A percentile compares a stretch with the other conserved stretches of the same genome.
Conservation (phyloP, 2,113 vertebrate genomes). For the Geothlypis trichas region DNA sequence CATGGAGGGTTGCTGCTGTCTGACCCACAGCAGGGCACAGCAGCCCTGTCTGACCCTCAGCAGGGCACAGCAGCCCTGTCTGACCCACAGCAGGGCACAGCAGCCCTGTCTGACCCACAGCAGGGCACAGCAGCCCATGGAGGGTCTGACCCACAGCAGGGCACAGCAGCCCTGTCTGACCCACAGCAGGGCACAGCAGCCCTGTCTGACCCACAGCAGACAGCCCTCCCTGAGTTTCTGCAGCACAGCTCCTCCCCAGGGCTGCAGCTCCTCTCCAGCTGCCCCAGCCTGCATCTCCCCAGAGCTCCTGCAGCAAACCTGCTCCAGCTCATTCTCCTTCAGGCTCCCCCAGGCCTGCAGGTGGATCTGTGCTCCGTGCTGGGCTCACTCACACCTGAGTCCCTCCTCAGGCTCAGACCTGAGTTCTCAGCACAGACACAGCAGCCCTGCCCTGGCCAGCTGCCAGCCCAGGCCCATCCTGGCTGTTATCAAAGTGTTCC, state of each 20-base stretch:
- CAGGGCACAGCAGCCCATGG: no score
- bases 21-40: background rate
- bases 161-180: background rate
- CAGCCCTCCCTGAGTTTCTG: background rate
- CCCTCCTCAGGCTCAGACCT: background rate
- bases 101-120: background rate
- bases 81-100: background rate
- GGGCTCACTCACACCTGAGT: background rate
- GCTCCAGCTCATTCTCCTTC: background rate
- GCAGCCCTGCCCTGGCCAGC: background rate
- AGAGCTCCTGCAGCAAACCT: background rate
- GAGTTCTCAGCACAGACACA: background rate
- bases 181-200: no score
- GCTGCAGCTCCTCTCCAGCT: background rate
- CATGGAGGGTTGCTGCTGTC: no score
- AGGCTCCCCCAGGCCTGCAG: background rate
- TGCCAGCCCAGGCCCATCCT: background rate
- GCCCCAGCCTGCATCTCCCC: background rate
- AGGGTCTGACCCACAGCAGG: background rate
- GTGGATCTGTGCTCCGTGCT: background rate
- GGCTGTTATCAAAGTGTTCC: background rate
- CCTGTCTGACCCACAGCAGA: background rate
- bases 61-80: no score
- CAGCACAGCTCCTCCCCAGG: background rate
- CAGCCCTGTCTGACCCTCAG: background rate